Evolutionary conservation across 2,113 vertebrate genomes (phyloP), one percentile per base, ranked within the genome.

Genomic region (Oryzias celebensis): DNA sequence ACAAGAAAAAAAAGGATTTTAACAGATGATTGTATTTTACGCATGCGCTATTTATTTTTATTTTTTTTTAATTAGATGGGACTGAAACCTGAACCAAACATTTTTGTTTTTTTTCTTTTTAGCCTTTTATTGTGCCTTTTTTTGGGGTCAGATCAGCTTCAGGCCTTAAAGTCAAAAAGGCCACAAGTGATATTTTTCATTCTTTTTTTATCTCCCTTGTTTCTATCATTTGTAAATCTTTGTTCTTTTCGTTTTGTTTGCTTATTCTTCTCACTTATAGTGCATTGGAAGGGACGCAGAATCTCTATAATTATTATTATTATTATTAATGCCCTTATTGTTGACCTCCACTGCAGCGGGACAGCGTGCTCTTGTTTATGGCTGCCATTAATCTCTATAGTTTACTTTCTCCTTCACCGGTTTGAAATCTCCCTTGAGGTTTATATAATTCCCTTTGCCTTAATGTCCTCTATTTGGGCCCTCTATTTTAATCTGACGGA

Each of bases 301-400:
- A 52, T 58, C 17, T 52, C 50, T 26, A 51, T 53, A 74, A 77
- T 60, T 56, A 59, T 65, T 58, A 20, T 20, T 58, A 20, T 20
- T 20, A 68, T 73, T 54, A 67, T 63, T 82, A 80, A 46, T 72
- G 58, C 45, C 59, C 60, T 75, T 82, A 61, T 52, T 77, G 66
- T 73, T 84, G 80, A 82, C 82, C 85, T 85, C 79, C 54, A 84
- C 52, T 72, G 82, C 77, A 73, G 68, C 77, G 69, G 78, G 81
- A 71, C 76, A 80, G 76, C 78, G 68, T 83, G 83, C 74, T 85
- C 71, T 76, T 86, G 75, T 89, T 88, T 84, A 85, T 84, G 81
- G 84, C 80, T 69, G 71, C 81, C 88, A 92, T 92, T 91, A 92
- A 92, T 92, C 90, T 89, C 84, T 73, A 88, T 90, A 89, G 90